Percentiles rank a stretch among this genome's conserved stretches.
Evolutionary conservation across 53 echinoderm and acorn worm species (phyloP).

Genomic region (Arbacia lixula): DNA sequence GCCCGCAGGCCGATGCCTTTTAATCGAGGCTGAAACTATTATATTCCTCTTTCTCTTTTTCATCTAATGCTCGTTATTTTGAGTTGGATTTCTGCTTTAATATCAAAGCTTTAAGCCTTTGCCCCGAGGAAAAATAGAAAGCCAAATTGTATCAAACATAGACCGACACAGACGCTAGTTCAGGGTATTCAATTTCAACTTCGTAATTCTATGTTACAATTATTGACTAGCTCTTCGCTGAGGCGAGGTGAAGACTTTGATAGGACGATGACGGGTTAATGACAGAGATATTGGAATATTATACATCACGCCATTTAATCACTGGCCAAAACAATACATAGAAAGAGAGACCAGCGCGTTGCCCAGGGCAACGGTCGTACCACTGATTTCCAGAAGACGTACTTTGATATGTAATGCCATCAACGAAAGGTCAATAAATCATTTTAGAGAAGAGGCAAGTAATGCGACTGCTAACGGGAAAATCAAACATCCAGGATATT

Average conservation of each 20-base stretch:
- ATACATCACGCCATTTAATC: no score
- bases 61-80: constrained; percentile 44
- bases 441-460: no score
- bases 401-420: no score
- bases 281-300: constrained; percentile 4
- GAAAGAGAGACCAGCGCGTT: no score
- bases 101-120: constrained; percentile 38
- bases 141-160: constrained; percentile 53
- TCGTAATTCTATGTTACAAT: constrained; percentile 28
- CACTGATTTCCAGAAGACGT: no score
- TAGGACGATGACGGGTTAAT: background rate
- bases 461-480: no score
- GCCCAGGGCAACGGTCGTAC: no score
- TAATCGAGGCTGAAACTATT: constrained; percentile 57
- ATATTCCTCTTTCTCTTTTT: constrained; percentile 4
- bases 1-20: constrained; percentile 36
- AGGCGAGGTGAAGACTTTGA: background rate
- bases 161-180: constrained; percentile 35
- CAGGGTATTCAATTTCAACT: constrained; percentile 33
- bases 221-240: background rate
- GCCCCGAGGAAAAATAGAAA: constrained; percentile 53
- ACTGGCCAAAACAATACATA: no score
- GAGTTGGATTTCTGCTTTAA: constrained; percentile 14
- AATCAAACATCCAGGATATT: no score
- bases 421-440: no score